These are phyloP conservation scores for Chionomys nivalis DNA, from an alignment of 2,113 vertebrate genomes.

Conservation along the genomic window DNA sequence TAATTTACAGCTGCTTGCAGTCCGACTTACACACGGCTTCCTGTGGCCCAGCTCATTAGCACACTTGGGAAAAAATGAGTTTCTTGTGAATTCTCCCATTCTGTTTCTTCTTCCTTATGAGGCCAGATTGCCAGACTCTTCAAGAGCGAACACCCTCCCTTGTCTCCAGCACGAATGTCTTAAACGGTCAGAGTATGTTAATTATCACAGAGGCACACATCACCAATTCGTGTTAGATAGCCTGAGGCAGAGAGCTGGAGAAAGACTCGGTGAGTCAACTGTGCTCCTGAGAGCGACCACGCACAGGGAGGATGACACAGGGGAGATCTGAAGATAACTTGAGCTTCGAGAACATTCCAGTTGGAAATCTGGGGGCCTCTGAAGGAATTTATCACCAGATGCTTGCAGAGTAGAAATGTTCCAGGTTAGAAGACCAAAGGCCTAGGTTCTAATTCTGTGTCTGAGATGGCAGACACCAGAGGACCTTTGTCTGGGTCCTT, in stretches of 20 bases:
- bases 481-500: background rate
- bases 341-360: background rate
- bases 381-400: background rate
- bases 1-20: constrained; percentile 62
- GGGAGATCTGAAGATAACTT: background rate
- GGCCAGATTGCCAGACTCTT: background rate
- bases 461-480: background rate
- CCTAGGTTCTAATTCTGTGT: background rate
- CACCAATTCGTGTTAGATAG: background rate
- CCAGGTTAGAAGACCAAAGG: background rate
- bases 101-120: constrained; percentile 60
- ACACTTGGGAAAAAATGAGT: constrained; percentile 69
- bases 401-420: background rate
- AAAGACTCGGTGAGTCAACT: background rate
- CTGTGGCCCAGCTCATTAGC: constrained; percentile 73
- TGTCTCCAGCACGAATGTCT: background rate
- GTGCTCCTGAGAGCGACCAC: accelerated
- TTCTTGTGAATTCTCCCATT: constrained; percentile 66
- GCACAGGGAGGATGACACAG: no score
- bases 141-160: background rate
- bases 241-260: background rate
- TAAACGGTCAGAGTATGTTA: background rate
- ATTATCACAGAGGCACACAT: background rate
- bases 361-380: background rate
- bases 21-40: constrained; percentile 71